Base-by-base conservation (phyloP, 2,797 vertebrate genomes). In the Eospalax fontanierii region DNA sequence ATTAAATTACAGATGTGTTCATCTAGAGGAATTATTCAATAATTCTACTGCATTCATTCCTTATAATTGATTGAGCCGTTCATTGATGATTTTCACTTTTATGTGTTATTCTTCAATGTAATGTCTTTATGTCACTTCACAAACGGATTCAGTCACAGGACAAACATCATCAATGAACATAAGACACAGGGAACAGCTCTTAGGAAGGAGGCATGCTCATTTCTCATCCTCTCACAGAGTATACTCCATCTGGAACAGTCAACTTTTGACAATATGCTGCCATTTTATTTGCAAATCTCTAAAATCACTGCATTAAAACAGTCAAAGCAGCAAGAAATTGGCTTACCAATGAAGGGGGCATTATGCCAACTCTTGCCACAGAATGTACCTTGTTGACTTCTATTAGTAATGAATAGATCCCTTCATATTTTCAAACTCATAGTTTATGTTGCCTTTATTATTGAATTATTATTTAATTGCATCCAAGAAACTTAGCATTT, bases 101-200 rank as follows among this genome's bases (percentile, higher is more conserved):
- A 9, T 54, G 22, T 30, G 1, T 68, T 2, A 80, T 65, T 91
- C 12, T 40, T 1, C 38, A 28, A 40, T 68, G 50, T 71, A 57
- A n/a, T 22, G 75, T 4, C 22, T 82, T 93, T 16, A 1, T 70
- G 63, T 84, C 66, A 57, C 35, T 46, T 83, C 46, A 76, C 11
- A 73, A 9, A 7, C 57, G 0, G 33, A 1, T 43, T 3, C 8
- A 35, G 38, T 75, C 33, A 35, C 8, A 26, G 6, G 15, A 4
- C 68, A 19, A 28, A 14, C 28, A 16, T 75, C 66, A 46, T 80
- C 65, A 63, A 21, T 59, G 65, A 24, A 28, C 0, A 81, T 40
- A 70, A 80, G 16, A 15, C 43, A 43, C 43, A 61, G 0, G 33
- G 83, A 81, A 63, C 0, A 50, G 33, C 33, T 21, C 2, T 71